These are phyloP conservation scores for Proterorhinus semilunaris DNA, from an alignment of 2,113 vertebrate genomes.

Conservation along the genomic window DNA sequence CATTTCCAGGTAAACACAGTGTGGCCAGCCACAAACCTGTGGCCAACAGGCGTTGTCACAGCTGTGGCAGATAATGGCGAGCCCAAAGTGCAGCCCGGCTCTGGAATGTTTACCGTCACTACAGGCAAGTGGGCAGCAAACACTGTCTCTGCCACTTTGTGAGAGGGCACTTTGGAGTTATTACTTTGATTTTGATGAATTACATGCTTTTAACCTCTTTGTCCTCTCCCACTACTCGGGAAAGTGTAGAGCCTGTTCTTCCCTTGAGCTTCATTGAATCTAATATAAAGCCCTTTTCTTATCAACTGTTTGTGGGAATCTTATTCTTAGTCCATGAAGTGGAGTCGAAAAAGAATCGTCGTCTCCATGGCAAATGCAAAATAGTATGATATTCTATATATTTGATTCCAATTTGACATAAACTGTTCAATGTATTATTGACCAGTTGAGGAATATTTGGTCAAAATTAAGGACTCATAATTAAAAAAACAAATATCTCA, in stretches of 20 bases:
- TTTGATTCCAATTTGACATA: not conserved
- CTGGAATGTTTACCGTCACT: slow-evolving; percentile 92
- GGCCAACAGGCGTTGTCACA: slow-evolving; percentile 82
- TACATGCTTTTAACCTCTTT: slow-evolving; percentile 69
- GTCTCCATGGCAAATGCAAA: no score
- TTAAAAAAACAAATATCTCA: no score
- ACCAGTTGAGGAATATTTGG: no score
- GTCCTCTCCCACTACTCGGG: slow-evolving; percentile 46
- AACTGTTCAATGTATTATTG: no score
- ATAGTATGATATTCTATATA: not conserved
- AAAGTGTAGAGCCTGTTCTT: slow-evolving; percentile 7
- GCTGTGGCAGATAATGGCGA: slow-evolving; percentile 82
- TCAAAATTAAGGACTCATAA: no score
- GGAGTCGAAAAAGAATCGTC: not conserved
- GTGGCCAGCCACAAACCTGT: slow-evolving; percentile 75
- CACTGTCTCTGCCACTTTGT: slow-evolving; percentile 78
- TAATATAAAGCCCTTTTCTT: slow-evolving; percentile 58
- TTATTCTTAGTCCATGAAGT: not conserved
- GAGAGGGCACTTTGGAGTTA: slow-evolving; percentile 72
- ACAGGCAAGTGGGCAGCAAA: slow-evolving; percentile 84
- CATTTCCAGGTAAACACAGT: slow-evolving; percentile 89
- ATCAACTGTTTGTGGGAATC: slow-evolving; percentile 39
- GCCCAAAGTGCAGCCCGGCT: slow-evolving; percentile 75
- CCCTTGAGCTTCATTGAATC: slow-evolving; percentile 45
- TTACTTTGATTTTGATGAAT: slow-evolving; percentile 76